A percentile compares a stretch with the other conserved stretches of the same genome.
Conservation (phyloP, 2,888 invertebrate genomes). For the Entomobrya multifasciata region DNA sequence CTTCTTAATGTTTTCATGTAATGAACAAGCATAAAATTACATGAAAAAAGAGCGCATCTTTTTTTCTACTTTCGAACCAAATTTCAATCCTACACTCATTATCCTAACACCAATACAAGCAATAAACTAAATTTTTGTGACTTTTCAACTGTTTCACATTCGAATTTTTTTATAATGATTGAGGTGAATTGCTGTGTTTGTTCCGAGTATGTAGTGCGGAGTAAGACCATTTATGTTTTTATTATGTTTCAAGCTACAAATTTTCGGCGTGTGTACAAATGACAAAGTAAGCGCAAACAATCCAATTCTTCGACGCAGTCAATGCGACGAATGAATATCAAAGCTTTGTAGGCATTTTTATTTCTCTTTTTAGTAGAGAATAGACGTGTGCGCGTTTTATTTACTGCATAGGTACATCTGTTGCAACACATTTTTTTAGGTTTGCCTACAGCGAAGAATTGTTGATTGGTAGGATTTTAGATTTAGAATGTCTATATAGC, state of each 20-base stretch:
- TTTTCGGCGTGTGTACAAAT: background rate
- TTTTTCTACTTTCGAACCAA: slow-evolving; percentile 22
- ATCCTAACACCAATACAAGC: slow-evolving; percentile 14
- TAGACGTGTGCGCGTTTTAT: background rate
- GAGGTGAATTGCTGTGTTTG: background rate
- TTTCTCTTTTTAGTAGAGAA: background rate
- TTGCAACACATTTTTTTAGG: background rate
- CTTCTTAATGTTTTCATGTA: slow-evolving; percentile 18
- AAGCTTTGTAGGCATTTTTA: background rate
- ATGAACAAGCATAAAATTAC: background rate
- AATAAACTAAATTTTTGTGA: slow-evolving; percentile 29
- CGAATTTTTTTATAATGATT: slow-evolving; percentile 14
- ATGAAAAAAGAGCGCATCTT: background rate
- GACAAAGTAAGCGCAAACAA: slow-evolving; percentile 8
- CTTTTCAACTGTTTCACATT: background rate
- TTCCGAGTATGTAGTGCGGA: slow-evolving; percentile 32
- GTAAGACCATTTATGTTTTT: background rate
- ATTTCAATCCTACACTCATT: slow-evolving; percentile 38
- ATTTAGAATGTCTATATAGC: background rate
- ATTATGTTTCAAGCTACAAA: background rate
- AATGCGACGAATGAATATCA: slow-evolving; percentile 14
- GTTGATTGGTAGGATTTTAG: background rate
- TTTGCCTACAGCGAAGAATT: background rate
- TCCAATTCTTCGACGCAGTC: background rate
- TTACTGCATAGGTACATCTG: background rate